Evolutionary conservation across 64 coral and sea anemone species (phyloP).

Genomic region (Pachyseris speciosa): DNA sequence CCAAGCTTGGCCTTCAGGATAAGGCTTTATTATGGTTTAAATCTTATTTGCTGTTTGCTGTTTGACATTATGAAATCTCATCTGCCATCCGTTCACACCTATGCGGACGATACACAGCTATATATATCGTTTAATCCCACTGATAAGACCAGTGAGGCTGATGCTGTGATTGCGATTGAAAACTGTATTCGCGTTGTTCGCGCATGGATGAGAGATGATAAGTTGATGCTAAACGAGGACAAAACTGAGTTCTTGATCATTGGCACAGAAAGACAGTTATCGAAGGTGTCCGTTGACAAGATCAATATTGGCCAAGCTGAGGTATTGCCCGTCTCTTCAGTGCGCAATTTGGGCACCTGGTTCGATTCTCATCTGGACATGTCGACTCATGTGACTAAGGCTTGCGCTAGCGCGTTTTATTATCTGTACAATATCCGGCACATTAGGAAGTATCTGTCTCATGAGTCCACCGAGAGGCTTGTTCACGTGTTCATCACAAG

Average conservation of each 20-base stretch:
- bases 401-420: not conserved
- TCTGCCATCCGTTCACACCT: constrained; percentile 55
- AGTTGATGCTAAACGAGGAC: not conserved
- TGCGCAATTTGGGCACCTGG: constrained; percentile 7
- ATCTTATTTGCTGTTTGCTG: no score
- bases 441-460: not conserved
- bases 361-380: not conserved
- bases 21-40: no score
- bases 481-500: no score
- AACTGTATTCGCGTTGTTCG: constrained; percentile 15
- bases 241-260: constrained; percentile 22
- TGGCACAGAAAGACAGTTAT: constrained; percentile 7
- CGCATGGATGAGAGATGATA: constrained; percentile 11
- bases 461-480: not conserved
- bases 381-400: not conserved
- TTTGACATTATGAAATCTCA: constrained; percentile 46
- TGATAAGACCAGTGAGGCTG: constrained; percentile 30
- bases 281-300: constrained; percentile 6
- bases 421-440: not conserved
- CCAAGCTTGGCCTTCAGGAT: no score
- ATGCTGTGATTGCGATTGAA: constrained; percentile 23
- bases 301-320: not conserved
- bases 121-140: constrained; percentile 29
- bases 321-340: constrained; percentile 2
- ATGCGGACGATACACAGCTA: constrained; percentile 54